A percentile compares a stretch with the other conserved stretches of the same genome.
Evolutionary conservation across 2,797 vertebrate species (phyloP).

Genomic region (Hypotaenidia philippensis): DNA sequence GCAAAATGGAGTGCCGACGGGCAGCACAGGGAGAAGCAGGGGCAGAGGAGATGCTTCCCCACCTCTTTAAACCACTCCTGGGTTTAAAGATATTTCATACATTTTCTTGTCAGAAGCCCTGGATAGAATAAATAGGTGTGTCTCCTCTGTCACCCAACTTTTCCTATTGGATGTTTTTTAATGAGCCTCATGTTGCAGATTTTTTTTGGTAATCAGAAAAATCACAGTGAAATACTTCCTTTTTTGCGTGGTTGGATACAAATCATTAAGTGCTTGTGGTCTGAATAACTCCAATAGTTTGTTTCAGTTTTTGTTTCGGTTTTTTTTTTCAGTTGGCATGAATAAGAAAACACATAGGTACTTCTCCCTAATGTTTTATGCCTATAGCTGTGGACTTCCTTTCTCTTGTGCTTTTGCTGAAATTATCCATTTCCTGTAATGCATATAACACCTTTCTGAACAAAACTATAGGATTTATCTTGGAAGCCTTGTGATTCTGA

Average conservation of each 20-base stretch:
- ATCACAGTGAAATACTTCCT: neutral
- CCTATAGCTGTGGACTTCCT: neutral
- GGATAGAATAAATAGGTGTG: neutral
- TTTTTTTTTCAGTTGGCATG: neutral
- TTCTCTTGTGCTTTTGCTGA: neutral
- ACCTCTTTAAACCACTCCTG: neutral
- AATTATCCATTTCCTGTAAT: neutral
- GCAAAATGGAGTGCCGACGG: neutral
- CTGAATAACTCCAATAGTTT: neutral
- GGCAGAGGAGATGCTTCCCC: neutral
- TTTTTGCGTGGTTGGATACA: neutral
- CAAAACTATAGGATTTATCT: neutral
- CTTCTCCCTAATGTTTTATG: neutral
- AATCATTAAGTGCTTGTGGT: neutral
- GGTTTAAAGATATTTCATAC: neutral
- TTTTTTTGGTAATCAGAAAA: neutral
- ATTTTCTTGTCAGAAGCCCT: neutral
- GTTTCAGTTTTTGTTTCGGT: neutral
- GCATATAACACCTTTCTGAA: neutral
- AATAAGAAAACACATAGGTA: neutral
- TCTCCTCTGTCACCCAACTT: neutral
- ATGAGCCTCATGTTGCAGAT: fast-evolving
- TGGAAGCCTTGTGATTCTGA: constrained; percentile 1
- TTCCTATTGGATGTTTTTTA: neutral
- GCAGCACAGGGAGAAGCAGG: neutral